Conservation (phyloP, 2,888 invertebrate genomes). For the Melanotus villosus region DNA sequence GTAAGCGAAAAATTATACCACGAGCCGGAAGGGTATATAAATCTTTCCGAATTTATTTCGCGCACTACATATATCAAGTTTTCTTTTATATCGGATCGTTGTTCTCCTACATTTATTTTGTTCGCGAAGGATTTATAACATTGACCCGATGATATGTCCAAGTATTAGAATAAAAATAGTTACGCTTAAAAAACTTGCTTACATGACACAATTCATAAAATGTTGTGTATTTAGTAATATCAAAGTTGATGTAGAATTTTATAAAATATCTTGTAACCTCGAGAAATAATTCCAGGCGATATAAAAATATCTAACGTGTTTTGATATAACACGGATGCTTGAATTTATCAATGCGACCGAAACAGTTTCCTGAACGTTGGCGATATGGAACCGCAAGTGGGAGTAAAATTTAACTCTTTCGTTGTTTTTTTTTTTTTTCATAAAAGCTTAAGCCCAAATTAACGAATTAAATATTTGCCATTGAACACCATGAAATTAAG, state of each 20-base stretch:
- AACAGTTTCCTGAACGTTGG: slow-evolving; percentile 50
- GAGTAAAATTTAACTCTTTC: slow-evolving; percentile 42
- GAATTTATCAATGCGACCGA: slow-evolving; percentile 51
- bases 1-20: slow-evolving; percentile 13
- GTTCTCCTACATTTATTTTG: no score
- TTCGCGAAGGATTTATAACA: no score
- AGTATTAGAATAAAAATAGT: no score
- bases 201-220: no score
- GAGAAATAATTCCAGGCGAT: slow-evolving; percentile 40
- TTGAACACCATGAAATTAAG: neutral
- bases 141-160: no score
- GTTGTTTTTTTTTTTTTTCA: slow-evolving; percentile 31
- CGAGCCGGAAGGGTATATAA: neutral
- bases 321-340: slow-evolving; percentile 48
- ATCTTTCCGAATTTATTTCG: neutral
- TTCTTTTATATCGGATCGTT: no score
- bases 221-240: no score
- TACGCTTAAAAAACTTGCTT: neutral
- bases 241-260: no score
- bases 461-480: neutral
- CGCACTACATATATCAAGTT: neutral
- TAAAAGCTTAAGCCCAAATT: neutral
- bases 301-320: slow-evolving; percentile 48
- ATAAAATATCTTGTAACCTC: slow-evolving; percentile 31
- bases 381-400: slow-evolving; percentile 51